Base-by-base conservation (phyloP, 2,113 vertebrate species). In the Scomber scombrus region DNA sequence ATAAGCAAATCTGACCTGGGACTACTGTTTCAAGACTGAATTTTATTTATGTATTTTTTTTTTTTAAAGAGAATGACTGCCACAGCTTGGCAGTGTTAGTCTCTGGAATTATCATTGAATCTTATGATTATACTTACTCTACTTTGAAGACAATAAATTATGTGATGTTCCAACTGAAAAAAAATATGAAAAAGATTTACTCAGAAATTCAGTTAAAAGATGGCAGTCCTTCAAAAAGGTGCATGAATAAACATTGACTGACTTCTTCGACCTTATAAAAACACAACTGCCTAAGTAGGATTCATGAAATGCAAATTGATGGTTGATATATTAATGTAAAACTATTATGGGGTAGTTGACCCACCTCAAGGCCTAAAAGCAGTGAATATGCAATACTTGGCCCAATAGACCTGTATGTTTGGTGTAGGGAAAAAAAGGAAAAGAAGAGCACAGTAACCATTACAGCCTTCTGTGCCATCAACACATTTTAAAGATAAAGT, bases 1-100 rank as follows among this genome's bases (percentile, higher is more conserved):
- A 2, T 40, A 52, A 76, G 73, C n/a, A 62, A 72, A 84, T 68
- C 57, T 56, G 63, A 58, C 29, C 60, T 58, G 64, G 9, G 29
- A 67, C 62, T n/a, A 47, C 46, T 50, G 40, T 21, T 62, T 34
- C 56, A 12, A 19, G 16, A 14, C 15, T 51, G 26, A 26, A 26
- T 26, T 26, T 26, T 26, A 26, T 26, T 26, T 26, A 26, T 55
- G 34, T 1, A 58, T 47, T 54, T 34, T 0, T 57, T 19, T 60
- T n/a, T 26, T 47, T 64, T 12, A 23, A 5, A 73, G 21, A 65
- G 26, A 29, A 78, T 31, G 21, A 71, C 14, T 16, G 9, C 13
- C 29, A 54, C 47, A 12, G 31, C 12, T 29, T n/a, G 10, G 7
- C 23, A 4, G 15, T 1, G 6, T 14, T 34, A 29, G 16, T 51